These are phyloP conservation scores for Salminus brasiliensis DNA, from an alignment of 2,113 vertebrate species.

Conservation along the genomic window DNA sequence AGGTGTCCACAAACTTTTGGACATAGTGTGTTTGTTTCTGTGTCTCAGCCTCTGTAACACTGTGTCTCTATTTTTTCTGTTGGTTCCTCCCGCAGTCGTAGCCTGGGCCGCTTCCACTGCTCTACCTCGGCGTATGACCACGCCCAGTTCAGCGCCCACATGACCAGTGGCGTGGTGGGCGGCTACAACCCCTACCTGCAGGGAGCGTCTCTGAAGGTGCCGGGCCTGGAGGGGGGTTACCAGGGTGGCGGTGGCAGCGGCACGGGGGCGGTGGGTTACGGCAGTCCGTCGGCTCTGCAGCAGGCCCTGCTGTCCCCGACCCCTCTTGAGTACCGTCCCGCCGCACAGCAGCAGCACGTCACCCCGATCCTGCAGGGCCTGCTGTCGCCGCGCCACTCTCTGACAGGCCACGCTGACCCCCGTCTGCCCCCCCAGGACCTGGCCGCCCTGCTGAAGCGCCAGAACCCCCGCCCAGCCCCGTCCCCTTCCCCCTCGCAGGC, in stretches of 20 bases:
- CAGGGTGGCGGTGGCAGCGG: constrained; percentile 62
- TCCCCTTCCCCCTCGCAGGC: constrained; percentile 65
- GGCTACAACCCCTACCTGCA: constrained; percentile 80
- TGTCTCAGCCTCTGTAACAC: background rate
- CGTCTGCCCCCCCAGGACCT: constrained; percentile 90
- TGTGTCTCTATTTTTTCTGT: background rate
- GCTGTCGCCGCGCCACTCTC: constrained; percentile 93
- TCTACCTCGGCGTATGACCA: constrained; percentile 86
- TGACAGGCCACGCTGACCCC: constrained; percentile 90
- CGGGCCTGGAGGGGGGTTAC: constrained; percentile 76
- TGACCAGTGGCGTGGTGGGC: constrained; percentile 71
- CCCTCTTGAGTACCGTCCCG: constrained; percentile 87
- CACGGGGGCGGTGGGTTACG: constrained; percentile 58
- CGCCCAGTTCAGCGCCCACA: constrained; percentile 87
- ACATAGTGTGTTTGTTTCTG: too few species aligned
- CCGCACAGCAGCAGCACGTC: constrained; percentile 84
- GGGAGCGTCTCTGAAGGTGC: constrained; percentile 81
- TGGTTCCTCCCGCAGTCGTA: constrained; percentile 79
- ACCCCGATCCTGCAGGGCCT: constrained; percentile 95
- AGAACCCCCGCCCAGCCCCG: constrained; percentile 71
- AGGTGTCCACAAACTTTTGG: too few species aligned
- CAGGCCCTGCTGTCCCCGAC: constrained; percentile 96
- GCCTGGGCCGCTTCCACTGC: constrained; percentile 84
- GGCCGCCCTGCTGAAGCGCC: constrained; percentile 89
- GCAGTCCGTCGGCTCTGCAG: constrained; percentile 87